These are phyloP conservation scores for Aphis craccivora DNA, from an alignment of 1,140 invertebrate species.

Conservation along the genomic window DNA sequence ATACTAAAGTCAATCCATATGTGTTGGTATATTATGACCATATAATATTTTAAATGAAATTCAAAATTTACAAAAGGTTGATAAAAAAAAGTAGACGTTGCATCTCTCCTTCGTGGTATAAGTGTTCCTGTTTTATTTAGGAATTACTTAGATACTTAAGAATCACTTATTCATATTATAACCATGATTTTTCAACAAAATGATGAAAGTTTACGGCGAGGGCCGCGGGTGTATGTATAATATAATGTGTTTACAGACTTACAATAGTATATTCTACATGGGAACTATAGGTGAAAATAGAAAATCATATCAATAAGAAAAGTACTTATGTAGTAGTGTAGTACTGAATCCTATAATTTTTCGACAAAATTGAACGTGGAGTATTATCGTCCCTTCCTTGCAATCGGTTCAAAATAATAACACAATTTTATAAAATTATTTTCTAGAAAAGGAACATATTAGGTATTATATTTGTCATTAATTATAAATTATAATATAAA, in stretches of 20 bases:
- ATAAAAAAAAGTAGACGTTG: neutral
- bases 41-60: too few relatives aligned
- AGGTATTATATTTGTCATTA: too few relatives aligned
- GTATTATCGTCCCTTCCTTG: neutral
- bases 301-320: neutral
- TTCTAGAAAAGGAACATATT: too few relatives aligned
- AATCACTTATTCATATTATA: neutral
- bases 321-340: neutral
- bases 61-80: neutral
- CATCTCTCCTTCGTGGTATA: neutral
- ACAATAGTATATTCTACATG: neutral
- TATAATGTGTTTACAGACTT: neutral
- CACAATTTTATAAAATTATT: neutral
- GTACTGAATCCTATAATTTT: neutral
- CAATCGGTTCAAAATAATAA: neutral
- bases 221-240: neutral
- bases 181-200: neutral
- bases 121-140: neutral
- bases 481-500: neutral
- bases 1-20: too few relatives aligned
- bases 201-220: neutral
- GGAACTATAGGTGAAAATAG: neutral
- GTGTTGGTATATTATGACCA: too few relatives aligned
- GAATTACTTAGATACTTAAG: neutral
- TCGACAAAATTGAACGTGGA: neutral